A percentile compares a stretch with the other conserved stretches of the same genome.
These are phyloP conservation scores for Philhelius pedissequus DNA, from an alignment of 2,888 invertebrate genomes.

Conservation along the genomic window DNA sequence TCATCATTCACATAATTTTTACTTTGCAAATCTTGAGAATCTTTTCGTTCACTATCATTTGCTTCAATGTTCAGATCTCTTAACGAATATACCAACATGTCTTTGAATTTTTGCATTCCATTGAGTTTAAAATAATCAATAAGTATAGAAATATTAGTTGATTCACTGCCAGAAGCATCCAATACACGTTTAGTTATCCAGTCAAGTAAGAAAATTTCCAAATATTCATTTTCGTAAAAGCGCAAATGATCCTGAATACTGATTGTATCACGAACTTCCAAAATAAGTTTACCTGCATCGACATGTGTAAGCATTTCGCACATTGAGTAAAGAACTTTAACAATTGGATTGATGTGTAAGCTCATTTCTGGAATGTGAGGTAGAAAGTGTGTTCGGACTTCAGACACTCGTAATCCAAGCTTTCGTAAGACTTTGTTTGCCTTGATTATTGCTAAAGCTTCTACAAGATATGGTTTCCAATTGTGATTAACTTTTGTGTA, in stretches of 20 bases:
- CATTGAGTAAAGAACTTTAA: constrained; percentile 79
- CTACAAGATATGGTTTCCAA: constrained; percentile 80
- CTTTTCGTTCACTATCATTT: not conserved
- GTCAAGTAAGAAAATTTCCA: constrained; percentile 76
- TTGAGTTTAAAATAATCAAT: constrained; percentile 74
- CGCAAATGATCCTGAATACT: constrained; percentile 71
- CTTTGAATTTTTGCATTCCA: constrained; percentile 71
- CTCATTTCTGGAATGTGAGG: constrained; percentile 76
- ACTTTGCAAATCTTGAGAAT: constrained; percentile 10
- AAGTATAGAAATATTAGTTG: constrained; percentile 73
- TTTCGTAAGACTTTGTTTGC: constrained; percentile 76
- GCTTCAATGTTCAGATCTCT: constrained; percentile 48
- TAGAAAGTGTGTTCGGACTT: constrained; percentile 74
- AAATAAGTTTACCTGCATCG: constrained; percentile 73
- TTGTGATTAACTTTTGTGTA: constrained; percentile 73
- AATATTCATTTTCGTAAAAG: constrained; percentile 72
- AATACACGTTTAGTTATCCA: constrained; percentile 74
- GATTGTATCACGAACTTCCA: constrained; percentile 69
- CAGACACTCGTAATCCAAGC: constrained; percentile 75
- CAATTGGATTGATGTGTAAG: constrained; percentile 77
- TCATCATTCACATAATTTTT: not conserved
- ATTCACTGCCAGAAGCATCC: constrained; percentile 69
- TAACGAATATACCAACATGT: constrained; percentile 71
- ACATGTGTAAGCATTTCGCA: constrained; percentile 77
- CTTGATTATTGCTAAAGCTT: constrained; percentile 80